Percentiles rank a stretch among this genome's conserved stretches.
phyloP scores from a whole-genome alignment of 2,797 vertebrate genomes.

The Chelon auratus region DNA sequence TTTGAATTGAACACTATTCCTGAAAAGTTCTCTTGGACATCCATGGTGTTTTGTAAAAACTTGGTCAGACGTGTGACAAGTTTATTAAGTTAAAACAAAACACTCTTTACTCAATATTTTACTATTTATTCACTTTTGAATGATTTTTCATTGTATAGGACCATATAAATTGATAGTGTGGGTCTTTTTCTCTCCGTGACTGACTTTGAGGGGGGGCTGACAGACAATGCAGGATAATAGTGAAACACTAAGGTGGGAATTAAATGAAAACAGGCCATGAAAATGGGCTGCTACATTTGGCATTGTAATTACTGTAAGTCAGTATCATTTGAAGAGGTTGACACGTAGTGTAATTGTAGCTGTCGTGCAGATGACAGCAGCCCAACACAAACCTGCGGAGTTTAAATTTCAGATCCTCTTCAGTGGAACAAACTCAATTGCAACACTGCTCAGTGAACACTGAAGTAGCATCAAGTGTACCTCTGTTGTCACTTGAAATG shows the following conservation, averaged over 20 bases:
- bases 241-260: constrained; percentile 39
- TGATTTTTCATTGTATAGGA: no score
- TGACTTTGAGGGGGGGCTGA: background rate
- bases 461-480: constrained; percentile 77
- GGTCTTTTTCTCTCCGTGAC: background rate
- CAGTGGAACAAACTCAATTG: constrained; percentile 81
- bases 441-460: constrained; percentile 75
- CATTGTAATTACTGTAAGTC: constrained; percentile 71
- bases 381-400: constrained; percentile 65
- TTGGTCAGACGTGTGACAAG: background rate
- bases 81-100: background rate
- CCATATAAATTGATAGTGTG: background rate
- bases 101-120: background rate
- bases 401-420: constrained; percentile 73
- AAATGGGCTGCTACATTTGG: constrained; percentile 56
- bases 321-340: constrained; percentile 57
- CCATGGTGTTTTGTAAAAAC: background rate
- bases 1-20: background rate
- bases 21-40: background rate
- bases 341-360: constrained; percentile 67
- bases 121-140: background rate
- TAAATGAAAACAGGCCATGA: constrained; percentile 54
- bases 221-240: constrained; percentile 29
- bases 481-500: constrained; percentile 74
- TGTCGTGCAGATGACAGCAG: constrained; percentile 65